Evolutionary conservation across 1,140 invertebrate genomes (phyloP), one percentile per base, ranked within the genome.

Genomic region (Drosophila obscura): DNA sequence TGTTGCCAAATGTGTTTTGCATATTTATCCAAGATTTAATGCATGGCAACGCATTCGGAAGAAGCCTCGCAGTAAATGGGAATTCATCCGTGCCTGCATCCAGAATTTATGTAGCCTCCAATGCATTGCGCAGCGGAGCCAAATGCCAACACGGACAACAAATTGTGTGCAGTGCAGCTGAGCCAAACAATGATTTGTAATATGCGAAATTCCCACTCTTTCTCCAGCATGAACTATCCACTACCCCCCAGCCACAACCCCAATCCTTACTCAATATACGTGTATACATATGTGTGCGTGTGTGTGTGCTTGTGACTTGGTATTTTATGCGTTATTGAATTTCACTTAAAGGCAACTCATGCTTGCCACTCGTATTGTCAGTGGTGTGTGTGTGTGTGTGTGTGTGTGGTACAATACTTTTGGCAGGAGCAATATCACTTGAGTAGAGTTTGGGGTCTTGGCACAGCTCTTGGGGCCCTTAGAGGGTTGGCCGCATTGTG

Each of bases 291-390:
- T 52, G 9, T 4, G 26, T 35, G 35, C n/a, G 15, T 45, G 15
- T 24, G 15, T 24, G 41, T 48, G 24, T 44, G 15, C n/a, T 9
- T 15, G 31, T 6, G 83, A 64, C 73, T 64, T 79, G 61, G 72
- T 66, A 79, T 88, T 82, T 87, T 88, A 88, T 88, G 82, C 83
- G 79, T 87, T 88, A 87, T 87, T 88, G 83, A 87, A 87, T 88
- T 88, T 89, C 66, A 87, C 84, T 87, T 87, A 88, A 83, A 78
- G 67, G 60, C 75, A 88, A 83, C 66, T 68, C 73, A 77, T 57
- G 63, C 73, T 55, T 53, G 72, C 64, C 57, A 11, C 4, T 46
- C 15, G 7, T 22, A 44, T 41, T 72, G 24, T 60, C 44, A 59
- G 41, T 35, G n/a, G 24, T 7, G 55, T 49, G 45, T 49, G 11